Conservation (phyloP, 2,888 invertebrate genomes). For the Cenopis cana region DNA sequence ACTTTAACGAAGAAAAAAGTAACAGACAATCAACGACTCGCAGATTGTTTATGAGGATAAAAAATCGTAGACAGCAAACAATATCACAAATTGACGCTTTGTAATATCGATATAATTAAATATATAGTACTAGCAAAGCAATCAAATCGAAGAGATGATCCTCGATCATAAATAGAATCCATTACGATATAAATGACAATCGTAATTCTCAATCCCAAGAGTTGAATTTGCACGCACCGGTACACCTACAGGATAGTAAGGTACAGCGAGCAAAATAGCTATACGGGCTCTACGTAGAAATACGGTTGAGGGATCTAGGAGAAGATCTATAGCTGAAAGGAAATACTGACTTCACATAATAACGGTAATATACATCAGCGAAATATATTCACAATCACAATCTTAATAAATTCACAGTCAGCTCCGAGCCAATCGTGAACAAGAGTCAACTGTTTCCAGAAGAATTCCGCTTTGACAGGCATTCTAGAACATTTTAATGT, state of each 20-base stretch:
- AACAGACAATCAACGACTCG: conserved; percentile 42
- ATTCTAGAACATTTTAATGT: too few relatives aligned
- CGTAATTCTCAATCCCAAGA: conserved; percentile 75
- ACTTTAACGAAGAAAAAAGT: conserved; percentile 43
- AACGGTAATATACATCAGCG: too few relatives aligned
- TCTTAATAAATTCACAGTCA: too few relatives aligned
- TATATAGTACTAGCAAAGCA: conserved; percentile 59
- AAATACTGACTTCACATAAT: too few relatives aligned
- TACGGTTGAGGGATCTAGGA: too few relatives aligned
- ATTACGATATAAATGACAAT: conserved; percentile 78
- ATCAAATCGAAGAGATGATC: conserved; percentile 71
- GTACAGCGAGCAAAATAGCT: conserved; percentile 57
- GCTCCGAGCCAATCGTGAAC: too few relatives aligned
- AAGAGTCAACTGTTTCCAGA: too few relatives aligned
- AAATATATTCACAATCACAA: too few relatives aligned
- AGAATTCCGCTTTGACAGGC: too few relatives aligned
- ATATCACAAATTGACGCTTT: conserved; percentile 61
- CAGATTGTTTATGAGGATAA: conserved; percentile 37
- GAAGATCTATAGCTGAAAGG: too few relatives aligned
- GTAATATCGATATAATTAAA: conserved; percentile 65
- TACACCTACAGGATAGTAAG: conserved; percentile 57
- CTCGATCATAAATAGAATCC: conserved; percentile 73
- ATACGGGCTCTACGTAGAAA: too few relatives aligned
- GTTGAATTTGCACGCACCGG: conserved; percentile 63
- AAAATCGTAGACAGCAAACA: conserved; percentile 54